phyloP scores from a whole-genome alignment of 2,888 invertebrate species.

The Aleiodes leptofemur region DNA sequence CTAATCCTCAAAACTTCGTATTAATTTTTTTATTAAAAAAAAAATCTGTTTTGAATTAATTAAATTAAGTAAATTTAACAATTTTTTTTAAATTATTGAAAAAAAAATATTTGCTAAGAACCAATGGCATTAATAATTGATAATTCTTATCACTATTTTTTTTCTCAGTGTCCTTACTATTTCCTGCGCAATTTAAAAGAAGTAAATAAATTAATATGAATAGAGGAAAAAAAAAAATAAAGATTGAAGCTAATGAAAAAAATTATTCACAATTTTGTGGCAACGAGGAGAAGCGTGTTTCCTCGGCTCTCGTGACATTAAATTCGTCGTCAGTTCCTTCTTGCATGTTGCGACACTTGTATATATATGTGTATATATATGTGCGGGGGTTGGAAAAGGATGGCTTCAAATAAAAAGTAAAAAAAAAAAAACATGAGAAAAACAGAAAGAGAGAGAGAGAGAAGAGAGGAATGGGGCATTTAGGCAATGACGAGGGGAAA shows the following conservation, averaged over 20 bases:
- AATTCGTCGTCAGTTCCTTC: constrained; percentile 51
- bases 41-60: no score
- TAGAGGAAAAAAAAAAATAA: constrained; percentile 35
- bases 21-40: no score
- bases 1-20: no score
- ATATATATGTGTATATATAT: constrained; percentile 15
- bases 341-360: constrained; percentile 42
- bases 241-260: constrained; percentile 29
- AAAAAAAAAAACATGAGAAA: constrained; percentile 29
- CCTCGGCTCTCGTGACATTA: constrained; percentile 56
- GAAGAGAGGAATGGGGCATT: constrained; percentile 6
- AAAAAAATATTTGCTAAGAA: no score
- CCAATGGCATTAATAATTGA: no score
- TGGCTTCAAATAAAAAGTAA: background rate
- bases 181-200: no score
- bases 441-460: background rate
- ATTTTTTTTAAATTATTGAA: no score
- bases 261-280: constrained; percentile 39
- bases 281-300: constrained; percentile 35
- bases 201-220: constrained; percentile 7
- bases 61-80: no score
- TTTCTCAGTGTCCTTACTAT: no score
- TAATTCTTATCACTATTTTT: no score
- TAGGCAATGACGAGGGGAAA: constrained; percentile 40
- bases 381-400: constrained; percentile 33